Base-by-base conservation (phyloP, 1,140 invertebrate genomes). In the Eumeta japonica region DNA sequence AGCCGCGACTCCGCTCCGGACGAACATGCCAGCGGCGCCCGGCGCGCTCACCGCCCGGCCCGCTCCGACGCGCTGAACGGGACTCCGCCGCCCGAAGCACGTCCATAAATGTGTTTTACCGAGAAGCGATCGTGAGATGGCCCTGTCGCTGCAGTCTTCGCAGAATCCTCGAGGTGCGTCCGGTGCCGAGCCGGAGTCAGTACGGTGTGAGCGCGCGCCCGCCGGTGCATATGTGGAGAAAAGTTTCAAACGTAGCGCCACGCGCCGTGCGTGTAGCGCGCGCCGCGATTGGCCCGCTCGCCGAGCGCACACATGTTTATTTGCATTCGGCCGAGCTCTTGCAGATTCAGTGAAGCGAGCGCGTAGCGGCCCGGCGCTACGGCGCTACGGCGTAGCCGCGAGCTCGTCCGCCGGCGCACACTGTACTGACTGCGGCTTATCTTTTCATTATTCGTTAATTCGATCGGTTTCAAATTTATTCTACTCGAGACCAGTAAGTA, bases 331-430 rank as follows among this genome's bases (percentile, higher is more conserved):
- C 27, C 40, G 48, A 55, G 50, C 52, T 59, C 47, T 59, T 55
- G 55, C 58, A 65, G 62, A 67, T 60, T 70, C 68, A 73, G 64
- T 73, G 60, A 70, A 68, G 58, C 68, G 68, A 65, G 62, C 64
- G 50, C 55, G 44, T 55, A 52, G 45, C 48, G 51, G 50, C 60
- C 20, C 7, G 16, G 34, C 19, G 19, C 16, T 15, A 35, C 34
- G 34, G 16, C 17, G 19, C 62, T 57, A 55, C 51, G 49, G 37
- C 20, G 39, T 47, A 5, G 62, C 68, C 68, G 70, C 68, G 57
- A 35, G 20, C 28, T 5, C n/a, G n/a, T n/a, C 20, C 7, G 20
- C 20, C 20, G 7, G 7, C 7, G 20, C 20, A 24, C 20, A 24
- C 7, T n/a, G n/a, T n/a, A n/a, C n/a, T n/a, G n/a, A n/a, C n/a